A percentile compares a stretch with the other conserved stretches of the same genome.
Conservation (phyloP, 2,797 vertebrate genomes). For the Agapornis canus region DNA sequence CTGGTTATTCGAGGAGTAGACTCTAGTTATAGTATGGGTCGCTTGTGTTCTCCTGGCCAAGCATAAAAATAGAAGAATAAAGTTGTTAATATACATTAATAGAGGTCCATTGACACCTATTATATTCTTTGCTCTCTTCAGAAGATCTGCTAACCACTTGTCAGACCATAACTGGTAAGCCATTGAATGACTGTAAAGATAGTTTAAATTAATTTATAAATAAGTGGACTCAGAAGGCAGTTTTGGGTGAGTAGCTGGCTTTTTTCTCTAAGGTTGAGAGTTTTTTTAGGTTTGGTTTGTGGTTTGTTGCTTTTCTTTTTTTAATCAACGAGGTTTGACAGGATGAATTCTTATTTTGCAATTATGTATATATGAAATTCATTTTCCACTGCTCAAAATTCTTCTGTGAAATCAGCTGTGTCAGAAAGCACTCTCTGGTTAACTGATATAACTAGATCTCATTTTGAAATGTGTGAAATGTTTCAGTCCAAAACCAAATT, state of each 20-base stretch:
- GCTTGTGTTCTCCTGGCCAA: background rate
- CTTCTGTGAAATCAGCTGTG: constrained; percentile 38
- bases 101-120: background rate
- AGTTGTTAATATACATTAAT: background rate
- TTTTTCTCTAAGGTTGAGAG: background rate
- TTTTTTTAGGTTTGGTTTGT: background rate
- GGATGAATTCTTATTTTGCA: background rate
- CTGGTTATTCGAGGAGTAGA: background rate
- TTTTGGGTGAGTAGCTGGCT: background rate
- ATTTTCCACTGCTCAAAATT: constrained; percentile 48
- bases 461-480: constrained; percentile 44
- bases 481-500: constrained; percentile 8
- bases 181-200: background rate
- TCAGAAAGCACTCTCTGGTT: constrained; percentile 45
- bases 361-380: background rate
- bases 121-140: background rate
- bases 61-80: background rate
- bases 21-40: background rate
- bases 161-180: background rate
- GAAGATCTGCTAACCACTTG: background rate
- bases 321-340: background rate
- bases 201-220: background rate
- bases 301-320: background rate
- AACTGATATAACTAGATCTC: constrained; percentile 12
- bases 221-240: background rate